These are phyloP conservation scores for Petrocephalus zakoni DNA, from an alignment of 2,113 vertebrate genomes.

Conservation along the genomic window DNA sequence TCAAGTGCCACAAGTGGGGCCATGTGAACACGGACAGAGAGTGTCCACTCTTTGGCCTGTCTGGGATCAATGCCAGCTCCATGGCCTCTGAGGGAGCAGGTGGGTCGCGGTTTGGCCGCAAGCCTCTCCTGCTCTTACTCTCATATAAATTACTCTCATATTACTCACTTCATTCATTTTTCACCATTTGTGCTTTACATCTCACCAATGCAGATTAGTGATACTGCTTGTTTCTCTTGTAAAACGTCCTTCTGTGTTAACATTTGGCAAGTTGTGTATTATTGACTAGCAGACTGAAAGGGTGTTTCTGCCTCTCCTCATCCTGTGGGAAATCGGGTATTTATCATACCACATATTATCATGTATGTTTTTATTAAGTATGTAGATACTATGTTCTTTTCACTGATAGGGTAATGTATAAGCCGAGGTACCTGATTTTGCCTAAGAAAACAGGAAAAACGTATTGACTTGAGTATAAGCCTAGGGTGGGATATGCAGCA, in stretches of 20 bases:
- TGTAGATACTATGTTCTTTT: background rate
- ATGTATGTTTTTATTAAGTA: background rate
- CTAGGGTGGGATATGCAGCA: no score
- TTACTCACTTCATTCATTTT: background rate
- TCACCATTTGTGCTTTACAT: background rate
- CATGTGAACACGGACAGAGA: slow-evolving; percentile 97
- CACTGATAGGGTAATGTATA: background rate
- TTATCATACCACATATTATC: background rate
- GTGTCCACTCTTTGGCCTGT: slow-evolving; percentile 94
- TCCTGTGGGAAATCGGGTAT: background rate
- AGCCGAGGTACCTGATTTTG: no score
- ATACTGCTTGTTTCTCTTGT: background rate
- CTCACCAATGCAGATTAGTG: background rate
- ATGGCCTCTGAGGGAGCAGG: slow-evolving; percentile 82
- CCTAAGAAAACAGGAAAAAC: no score
- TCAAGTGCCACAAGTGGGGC: slow-evolving; percentile 98
- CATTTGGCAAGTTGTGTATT: background rate
- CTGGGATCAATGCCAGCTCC: slow-evolving; percentile 95
- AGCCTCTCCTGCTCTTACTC: background rate
- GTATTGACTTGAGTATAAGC: no score
- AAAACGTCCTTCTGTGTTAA: background rate
- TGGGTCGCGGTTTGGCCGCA: slow-evolving; percentile 41
- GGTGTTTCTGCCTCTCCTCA: background rate
- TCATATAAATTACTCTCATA: background rate
- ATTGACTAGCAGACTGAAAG: background rate